Percentiles rank a stretch among this genome's conserved stretches.
Evolutionary conservation across 2,888 invertebrate genomes (phyloP).

Genomic region (Tridacna gigas): DNA sequence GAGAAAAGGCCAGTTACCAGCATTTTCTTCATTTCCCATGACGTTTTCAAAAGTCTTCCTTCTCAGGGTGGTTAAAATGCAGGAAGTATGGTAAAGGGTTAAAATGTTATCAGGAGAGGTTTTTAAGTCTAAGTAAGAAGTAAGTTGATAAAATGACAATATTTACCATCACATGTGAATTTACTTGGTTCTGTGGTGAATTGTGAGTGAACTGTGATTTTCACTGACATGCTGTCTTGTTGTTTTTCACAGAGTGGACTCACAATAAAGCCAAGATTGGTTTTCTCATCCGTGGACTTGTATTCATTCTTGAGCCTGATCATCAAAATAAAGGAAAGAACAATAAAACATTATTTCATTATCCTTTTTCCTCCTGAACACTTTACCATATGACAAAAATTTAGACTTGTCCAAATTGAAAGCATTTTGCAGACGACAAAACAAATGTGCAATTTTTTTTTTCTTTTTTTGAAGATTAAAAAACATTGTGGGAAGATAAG

Average conservation of each 20-base stretch:
- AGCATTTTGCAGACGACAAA: too few species aligned
- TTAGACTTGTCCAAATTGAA: too few species aligned
- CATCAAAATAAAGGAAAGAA: constrained; percentile 23
- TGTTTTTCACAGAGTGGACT: constrained; percentile 95
- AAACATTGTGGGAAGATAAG: too few species aligned
- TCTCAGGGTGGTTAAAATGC: too few species aligned
- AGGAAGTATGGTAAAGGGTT: too few species aligned
- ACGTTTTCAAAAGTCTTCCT: neutral
- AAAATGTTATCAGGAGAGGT: too few species aligned
- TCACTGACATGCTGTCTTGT: constrained; percentile 93
- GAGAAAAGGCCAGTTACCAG: neutral
- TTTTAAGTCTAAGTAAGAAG: too few species aligned
- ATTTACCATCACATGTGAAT: constrained; percentile 96
- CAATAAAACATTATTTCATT: neutral
- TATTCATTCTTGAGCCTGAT: constrained; percentile 87
- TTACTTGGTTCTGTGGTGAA: constrained; percentile 88
- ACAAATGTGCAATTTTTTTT: too few species aligned
- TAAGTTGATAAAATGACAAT: neutral
- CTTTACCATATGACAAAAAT: too few species aligned
- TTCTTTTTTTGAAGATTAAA: too few species aligned
- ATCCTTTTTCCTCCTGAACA: too few species aligned
- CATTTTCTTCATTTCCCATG: neutral
- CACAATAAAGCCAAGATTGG: constrained; percentile 95
- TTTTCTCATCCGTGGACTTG: constrained; percentile 90
- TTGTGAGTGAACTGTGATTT: constrained; percentile 91